phyloP scores from a whole-genome alignment of 2,113 vertebrate genomes.

The Hiodon alosoides region DNA sequence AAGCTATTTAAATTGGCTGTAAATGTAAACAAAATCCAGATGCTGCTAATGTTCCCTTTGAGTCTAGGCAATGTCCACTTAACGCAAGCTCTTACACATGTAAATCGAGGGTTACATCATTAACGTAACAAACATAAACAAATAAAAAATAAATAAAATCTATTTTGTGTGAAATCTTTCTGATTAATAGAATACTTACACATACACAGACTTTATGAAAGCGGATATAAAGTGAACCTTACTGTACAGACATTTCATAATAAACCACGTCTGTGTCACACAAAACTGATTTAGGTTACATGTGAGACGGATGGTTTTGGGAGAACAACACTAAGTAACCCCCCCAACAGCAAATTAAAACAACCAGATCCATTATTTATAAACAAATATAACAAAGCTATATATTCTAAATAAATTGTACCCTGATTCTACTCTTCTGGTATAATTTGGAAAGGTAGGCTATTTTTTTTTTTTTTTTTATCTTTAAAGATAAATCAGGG shows the following conservation, averaged over 20 bases:
- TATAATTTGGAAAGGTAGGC: background rate
- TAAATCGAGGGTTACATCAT: background rate
- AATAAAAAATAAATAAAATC: background rate
- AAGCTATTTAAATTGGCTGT: background rate
- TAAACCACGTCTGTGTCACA: too few species aligned
- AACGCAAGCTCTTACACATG: background rate
- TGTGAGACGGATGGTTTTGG: too few species aligned
- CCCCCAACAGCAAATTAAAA: too few species aligned
- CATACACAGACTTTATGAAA: background rate
- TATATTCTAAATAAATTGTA: too few species aligned
- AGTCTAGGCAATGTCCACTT: background rate
- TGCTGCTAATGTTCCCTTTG: background rate
- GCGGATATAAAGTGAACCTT: too few species aligned
- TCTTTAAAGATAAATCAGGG: background rate
- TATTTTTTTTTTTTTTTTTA: too few species aligned
- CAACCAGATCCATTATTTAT: background rate
- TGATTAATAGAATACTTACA: background rate
- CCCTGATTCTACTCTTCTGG: background rate
- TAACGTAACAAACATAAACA: background rate
- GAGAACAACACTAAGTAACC: too few species aligned
- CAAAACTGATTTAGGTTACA: too few species aligned
- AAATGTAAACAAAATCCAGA: slow-evolving; percentile 3
- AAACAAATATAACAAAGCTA: background rate
- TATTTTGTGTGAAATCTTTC: background rate
- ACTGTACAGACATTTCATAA: too few species aligned